Percentiles rank a stretch among this genome's conserved stretches.
Conservation (phyloP, 2,797 vertebrate genomes). For the Ispidina lecontei region DNA sequence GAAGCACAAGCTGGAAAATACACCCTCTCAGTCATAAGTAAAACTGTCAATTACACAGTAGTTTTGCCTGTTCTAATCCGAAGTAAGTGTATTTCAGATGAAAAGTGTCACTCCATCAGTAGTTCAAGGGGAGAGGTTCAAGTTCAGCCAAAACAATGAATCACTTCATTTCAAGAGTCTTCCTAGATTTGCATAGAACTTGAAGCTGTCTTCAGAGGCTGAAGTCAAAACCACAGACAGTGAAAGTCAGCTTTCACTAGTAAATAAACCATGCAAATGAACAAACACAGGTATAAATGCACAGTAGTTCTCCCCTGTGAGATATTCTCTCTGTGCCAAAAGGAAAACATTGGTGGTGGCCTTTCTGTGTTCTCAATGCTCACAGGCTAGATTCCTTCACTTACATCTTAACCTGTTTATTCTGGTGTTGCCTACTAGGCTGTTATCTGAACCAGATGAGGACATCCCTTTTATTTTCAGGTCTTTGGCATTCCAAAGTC, state of each 20-base stretch:
- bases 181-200: neutral
- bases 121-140: neutral
- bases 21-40: constrained; percentile 75
- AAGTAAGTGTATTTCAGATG: constrained; percentile 70
- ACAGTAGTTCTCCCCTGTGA: neutral
- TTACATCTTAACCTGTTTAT: neutral
- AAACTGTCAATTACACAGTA: constrained; percentile 67
- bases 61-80: constrained; percentile 77
- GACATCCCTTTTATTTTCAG: neutral
- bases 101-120: neutral
- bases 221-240: neutral
- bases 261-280: neutral
- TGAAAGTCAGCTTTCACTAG: neutral
- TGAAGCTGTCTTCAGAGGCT: neutral
- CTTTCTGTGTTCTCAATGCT: neutral
- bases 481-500: neutral
- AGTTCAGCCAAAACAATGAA: neutral
- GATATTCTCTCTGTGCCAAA: neutral
- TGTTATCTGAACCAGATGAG: neutral
- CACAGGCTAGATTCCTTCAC: rapidly evolving
- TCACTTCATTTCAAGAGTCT: neutral
- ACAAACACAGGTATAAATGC: neutral
- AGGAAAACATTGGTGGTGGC: neutral
- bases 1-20: constrained; percentile 81
- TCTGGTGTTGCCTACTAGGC: rapidly evolving